Percentiles rank a stretch among this genome's conserved stretches.
These are phyloP conservation scores for Microcebus lehilahytsara DNA, from an alignment of 2,113 vertebrate genomes.

Conservation along the genomic window DNA sequence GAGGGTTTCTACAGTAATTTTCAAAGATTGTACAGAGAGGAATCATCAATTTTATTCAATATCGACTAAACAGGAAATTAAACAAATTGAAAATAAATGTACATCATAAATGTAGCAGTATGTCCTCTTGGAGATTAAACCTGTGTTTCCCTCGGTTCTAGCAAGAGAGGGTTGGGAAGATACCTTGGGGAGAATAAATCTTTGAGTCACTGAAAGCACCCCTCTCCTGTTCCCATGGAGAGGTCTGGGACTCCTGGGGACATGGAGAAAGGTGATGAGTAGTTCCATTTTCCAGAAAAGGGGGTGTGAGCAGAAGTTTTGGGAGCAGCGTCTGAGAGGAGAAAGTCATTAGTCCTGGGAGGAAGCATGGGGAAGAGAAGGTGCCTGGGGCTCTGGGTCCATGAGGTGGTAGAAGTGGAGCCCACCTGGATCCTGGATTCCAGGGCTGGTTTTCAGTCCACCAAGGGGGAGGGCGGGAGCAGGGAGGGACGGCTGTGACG, in stretches of 20 bases:
- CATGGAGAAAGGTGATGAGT: not conserved
- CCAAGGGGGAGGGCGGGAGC: not conserved
- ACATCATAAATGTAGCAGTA: not conserved
- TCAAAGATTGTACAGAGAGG: not conserved
- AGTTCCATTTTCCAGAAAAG: not conserved
- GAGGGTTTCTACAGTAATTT: not conserved
- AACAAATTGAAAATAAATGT: conserved; percentile 25
- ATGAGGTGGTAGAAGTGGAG: not conserved
- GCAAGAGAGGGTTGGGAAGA: not conserved
- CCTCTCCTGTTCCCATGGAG: not conserved
- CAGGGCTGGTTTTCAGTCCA: not conserved
- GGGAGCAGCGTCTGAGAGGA: not conserved
- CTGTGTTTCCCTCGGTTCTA: not conserved
- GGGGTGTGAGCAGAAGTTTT: not conserved
- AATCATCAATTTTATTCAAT: not conserved
- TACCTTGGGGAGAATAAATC: not conserved
- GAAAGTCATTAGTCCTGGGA: not conserved
- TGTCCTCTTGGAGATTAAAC: not conserved
- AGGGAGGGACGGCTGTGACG: not conserved
- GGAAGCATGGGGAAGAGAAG: not conserved
- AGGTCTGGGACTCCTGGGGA: not conserved
- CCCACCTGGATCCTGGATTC: not conserved
- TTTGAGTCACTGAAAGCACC: not conserved
- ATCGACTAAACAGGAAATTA: not conserved
- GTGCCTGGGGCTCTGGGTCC: not conserved